Evolutionary conservation across 2,113 vertebrate genomes (phyloP).

Genomic region (Oryzias curvinotus): DNA sequence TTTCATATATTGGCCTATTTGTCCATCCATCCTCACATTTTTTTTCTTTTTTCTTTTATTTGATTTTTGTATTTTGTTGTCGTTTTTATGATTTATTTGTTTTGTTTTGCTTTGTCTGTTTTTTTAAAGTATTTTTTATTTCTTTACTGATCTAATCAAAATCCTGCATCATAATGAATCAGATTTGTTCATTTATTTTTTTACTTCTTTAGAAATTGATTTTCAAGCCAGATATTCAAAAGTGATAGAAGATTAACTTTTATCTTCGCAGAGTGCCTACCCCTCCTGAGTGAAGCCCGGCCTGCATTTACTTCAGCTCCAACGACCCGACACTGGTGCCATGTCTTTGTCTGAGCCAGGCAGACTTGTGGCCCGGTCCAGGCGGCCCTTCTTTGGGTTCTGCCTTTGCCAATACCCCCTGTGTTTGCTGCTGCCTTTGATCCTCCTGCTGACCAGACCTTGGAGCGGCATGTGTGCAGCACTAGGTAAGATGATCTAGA

Average conservation of each 20-base stretch:
- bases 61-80: conserved; percentile 7
- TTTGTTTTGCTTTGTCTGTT: too few species aligned
- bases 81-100: too few species aligned
- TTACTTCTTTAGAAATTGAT: conserved; percentile 3
- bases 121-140: too few species aligned
- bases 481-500: conserved; percentile 47
- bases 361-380: conserved; percentile 35
- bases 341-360: conserved; percentile 57
- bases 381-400: conserved; percentile 45
- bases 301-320: conserved; percentile 36
- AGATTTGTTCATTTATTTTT: too few species aligned
- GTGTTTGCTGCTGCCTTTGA: conserved; percentile 52
- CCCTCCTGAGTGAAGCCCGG: conserved; percentile 56
- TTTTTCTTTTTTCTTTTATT: not conserved
- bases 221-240: conserved; percentile 17
- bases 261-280: conserved; percentile 65
- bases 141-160: too few species aligned
- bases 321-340: conserved; percentile 37
- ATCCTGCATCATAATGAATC: too few species aligned
- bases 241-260: conserved; percentile 44
- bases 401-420: conserved; percentile 44
- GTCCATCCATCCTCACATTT: too few species aligned
- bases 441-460: conserved; percentile 57
- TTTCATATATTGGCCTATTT: too few species aligned
- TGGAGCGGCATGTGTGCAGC: conserved; percentile 49